Conservation (phyloP, 2,888 invertebrate genomes). For the Antheraea yamamai region DNA sequence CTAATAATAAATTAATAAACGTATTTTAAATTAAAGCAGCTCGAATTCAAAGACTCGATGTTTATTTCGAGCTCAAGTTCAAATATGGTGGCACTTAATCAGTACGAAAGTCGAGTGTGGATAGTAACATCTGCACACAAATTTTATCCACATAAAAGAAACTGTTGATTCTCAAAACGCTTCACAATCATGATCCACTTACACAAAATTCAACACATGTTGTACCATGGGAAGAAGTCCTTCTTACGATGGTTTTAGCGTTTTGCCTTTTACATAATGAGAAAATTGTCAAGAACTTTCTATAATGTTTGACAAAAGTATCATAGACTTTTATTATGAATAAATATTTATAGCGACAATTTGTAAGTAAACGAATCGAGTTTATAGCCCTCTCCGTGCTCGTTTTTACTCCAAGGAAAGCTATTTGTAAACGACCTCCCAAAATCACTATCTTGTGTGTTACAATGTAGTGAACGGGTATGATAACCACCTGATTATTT, state of each 20-base stretch:
- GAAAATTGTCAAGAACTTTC: background rate
- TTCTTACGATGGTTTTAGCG: background rate
- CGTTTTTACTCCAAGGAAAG: slow-evolving; percentile 42
- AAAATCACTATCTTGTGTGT: background rate
- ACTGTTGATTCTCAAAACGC: background rate
- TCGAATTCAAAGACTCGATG: background rate
- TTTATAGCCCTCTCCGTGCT: slow-evolving; percentile 37
- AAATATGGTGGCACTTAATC: background rate
- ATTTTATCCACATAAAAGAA: background rate
- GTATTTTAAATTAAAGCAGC: background rate
- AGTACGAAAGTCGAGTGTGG: background rate
- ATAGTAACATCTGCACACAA: background rate
- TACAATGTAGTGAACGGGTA: background rate
- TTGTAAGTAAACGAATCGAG: background rate
- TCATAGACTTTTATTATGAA: background rate
- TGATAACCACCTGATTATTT: no score
- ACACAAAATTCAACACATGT: background rate
- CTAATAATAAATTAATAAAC: background rate
- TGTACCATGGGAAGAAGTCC: background rate
- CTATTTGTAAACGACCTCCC: slow-evolving; percentile 16
- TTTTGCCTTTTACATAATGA: background rate
- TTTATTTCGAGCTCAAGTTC: background rate
- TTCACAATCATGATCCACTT: background rate
- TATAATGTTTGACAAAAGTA: background rate
- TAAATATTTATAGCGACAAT: background rate